phyloP scores from a whole-genome alignment of 2,797 vertebrate genomes.

The Valencia hispanica region DNA sequence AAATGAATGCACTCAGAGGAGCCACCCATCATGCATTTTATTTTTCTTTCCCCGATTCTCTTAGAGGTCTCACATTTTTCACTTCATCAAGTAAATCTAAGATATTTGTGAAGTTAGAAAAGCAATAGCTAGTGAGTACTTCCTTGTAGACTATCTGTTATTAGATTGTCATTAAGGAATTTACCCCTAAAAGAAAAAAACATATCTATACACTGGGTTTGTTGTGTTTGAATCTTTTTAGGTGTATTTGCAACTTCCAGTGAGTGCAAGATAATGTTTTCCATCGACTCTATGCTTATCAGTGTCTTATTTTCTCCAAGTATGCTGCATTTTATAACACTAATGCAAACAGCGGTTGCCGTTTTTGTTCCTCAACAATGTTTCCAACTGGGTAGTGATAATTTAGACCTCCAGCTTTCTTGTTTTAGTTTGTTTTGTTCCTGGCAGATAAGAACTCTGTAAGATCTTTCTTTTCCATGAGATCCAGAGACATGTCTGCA shows the following conservation, averaged over 20 bases:
- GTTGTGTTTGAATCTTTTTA: background rate
- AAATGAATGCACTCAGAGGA: background rate
- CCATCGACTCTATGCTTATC: background rate
- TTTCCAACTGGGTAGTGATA: background rate
- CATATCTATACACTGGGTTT: background rate
- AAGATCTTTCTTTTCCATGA: background rate
- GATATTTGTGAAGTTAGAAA: background rate
- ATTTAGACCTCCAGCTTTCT: background rate
- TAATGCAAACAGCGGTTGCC: background rate
- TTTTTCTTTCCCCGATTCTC: no score
- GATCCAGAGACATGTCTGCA: no score
- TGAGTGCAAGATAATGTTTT: background rate
- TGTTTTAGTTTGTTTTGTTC: background rate
- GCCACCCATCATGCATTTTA: background rate
- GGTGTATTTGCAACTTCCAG: background rate
- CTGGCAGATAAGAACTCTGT: background rate
- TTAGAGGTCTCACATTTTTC: no score
- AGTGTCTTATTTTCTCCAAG: background rate
- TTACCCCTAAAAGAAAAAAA: background rate
- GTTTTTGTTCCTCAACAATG: slow-evolving; percentile 1
- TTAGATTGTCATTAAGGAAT: background rate
- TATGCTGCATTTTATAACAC: background rate
- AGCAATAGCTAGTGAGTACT: background rate
- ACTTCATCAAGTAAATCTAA: background rate
- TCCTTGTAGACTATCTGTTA: background rate